These are phyloP conservation scores for Boloria euphrosyne DNA, from an alignment of 2,888 invertebrate species.

Conservation along the genomic window DNA sequence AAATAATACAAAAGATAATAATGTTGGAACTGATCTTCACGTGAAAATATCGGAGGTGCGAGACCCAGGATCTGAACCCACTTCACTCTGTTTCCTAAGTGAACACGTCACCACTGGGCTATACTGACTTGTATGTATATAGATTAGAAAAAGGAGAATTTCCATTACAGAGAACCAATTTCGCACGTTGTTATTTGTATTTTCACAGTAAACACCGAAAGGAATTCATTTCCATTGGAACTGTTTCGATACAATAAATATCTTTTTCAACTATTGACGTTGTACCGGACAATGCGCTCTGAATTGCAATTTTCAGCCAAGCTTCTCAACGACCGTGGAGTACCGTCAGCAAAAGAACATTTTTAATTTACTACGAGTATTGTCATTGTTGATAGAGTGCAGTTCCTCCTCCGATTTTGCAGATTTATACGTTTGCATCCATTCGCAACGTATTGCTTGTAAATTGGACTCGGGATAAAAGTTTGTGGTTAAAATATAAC, in stretches of 20 bases:
- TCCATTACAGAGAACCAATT: background rate
- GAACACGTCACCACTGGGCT: no score
- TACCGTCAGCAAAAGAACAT: conserved; percentile 31
- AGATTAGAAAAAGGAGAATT: no score
- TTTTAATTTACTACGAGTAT: conserved; percentile 7
- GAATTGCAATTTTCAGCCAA: conserved; percentile 43
- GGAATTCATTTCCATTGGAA: conserved; percentile 25
- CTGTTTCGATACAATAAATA: conserved; percentile 26
- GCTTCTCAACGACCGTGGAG: conserved; percentile 33
- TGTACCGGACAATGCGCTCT: conserved; percentile 35
- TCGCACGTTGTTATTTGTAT: background rate
- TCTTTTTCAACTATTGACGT: conserved; percentile 27
- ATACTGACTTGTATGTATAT: no score
- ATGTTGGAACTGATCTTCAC: no score
- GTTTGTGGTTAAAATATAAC: no score
- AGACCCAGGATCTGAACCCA: no score
- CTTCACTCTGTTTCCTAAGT: no score
- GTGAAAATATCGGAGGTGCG: no score
- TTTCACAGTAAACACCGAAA: conserved; percentile 23
- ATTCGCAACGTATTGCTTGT: background rate
- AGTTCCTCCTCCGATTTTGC: background rate
- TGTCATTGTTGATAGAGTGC: background rate
- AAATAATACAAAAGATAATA: no score
- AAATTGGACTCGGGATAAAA: background rate
- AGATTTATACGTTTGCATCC: conserved; percentile 1